Evolutionary conservation across 2,113 vertebrate genomes (phyloP).

Genomic region (Pomatostomus ruficeps): DNA sequence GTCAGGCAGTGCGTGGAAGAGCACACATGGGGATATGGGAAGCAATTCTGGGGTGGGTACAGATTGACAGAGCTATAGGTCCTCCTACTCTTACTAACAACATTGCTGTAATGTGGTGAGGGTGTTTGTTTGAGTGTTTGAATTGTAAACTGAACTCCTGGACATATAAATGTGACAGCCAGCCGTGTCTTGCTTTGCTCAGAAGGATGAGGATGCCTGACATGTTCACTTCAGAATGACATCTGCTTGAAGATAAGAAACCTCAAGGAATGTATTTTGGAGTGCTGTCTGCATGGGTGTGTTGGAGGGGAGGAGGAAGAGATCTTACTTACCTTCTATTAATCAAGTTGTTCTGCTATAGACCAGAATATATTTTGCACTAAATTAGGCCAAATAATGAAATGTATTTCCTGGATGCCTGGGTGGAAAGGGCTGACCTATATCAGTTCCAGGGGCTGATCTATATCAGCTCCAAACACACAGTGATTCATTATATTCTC

Average conservation of each 20-base stretch:
- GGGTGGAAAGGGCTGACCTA: background rate
- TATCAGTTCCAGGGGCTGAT: background rate
- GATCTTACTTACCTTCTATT: background rate
- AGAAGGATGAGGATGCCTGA: background rate
- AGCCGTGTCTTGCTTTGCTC: background rate
- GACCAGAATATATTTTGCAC: background rate
- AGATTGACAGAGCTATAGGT: background rate
- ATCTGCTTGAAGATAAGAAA: background rate
- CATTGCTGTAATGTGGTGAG: background rate
- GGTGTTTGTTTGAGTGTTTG: background rate
- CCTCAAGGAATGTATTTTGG: background rate
- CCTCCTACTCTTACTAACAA: background rate
- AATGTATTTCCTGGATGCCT: background rate
- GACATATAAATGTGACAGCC: background rate
- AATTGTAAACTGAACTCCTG: background rate
- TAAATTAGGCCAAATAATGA: background rate
- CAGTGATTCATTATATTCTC: background rate
- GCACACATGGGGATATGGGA: accelerated
- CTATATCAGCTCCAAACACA: background rate
- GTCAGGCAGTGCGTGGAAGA: background rate
- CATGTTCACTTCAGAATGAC: background rate
- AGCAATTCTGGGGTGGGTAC: background rate
- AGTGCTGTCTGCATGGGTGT: background rate
- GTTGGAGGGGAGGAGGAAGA: background rate
- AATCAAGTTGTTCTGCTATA: background rate